Base-by-base conservation (phyloP, 2,888 invertebrate genomes). In the Quadroppia sp. region DNA sequence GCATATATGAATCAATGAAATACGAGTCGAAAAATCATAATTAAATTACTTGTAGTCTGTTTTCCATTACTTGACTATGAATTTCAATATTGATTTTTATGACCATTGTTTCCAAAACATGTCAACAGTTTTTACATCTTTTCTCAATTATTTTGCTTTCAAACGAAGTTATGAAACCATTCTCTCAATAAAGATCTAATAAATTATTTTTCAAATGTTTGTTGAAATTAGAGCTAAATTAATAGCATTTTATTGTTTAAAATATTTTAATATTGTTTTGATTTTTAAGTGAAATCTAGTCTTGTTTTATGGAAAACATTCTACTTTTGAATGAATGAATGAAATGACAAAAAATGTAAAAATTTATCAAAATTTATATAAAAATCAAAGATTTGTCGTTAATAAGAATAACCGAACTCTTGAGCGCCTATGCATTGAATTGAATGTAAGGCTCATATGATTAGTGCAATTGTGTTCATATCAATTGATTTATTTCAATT, bases 401-500 rank as follows among this genome's bases (percentile, higher is more conserved):
- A 13, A 2, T 45, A 15, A 45, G 20, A 20, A 23, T 1, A 6
- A 50, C 20, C 2, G n/a, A 56, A 56, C 28, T 28, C 13, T 56
- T 28, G 28, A 56, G 11, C 15, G 28, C 28, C 28, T 56, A 30
- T 17, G 1, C 28, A 56, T 15, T 56, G 23, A 56, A 30, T 30
- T 4, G 56, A 30, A 30, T 30, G 56, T 15, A 45, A 45, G 45
- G 15, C 11, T 45, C 15, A 45, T 32, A 36, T 64, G 17, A 17
- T 32, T 69, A 69, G 69, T 69, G 69, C 69, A 69, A 69, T 69
- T 45, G 25, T 45, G 15, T 69, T 69, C 42, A 69, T 69, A 69
- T 69, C 69, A 45, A 9, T 59, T 11, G 59, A 15, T 59, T 59
- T 40, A 64, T 36, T 64, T 56, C 56, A 28, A 28, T 28, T 56